Conservation (phyloP, 2,797 vertebrate species). For the Pyrocephalus nanus region DNA sequence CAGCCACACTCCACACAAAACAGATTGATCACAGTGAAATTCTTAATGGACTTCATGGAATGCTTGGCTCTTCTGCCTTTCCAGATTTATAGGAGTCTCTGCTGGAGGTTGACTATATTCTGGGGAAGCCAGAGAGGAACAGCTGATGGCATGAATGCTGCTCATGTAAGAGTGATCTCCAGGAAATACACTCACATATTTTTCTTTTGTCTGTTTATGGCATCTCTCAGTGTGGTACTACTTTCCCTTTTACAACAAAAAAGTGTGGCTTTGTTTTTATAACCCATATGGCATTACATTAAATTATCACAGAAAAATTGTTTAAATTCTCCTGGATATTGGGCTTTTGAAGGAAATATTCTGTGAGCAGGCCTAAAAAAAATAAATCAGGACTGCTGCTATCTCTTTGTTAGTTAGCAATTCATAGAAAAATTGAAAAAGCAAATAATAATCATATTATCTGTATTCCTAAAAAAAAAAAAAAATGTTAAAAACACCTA, state of each 20-base stretch:
- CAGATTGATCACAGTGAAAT: neutral
- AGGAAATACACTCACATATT: neutral
- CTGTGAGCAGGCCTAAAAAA: neutral
- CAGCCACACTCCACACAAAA: neutral
- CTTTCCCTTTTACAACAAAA: neutral
- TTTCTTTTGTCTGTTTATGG: neutral
- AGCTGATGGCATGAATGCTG: neutral
- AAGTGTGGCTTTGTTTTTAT: neutral
- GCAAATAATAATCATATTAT: neutral
- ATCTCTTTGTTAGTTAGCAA: neutral
- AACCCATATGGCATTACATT: neutral
- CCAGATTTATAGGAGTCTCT: slow-evolving; percentile 16
- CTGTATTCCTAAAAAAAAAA: neutral
- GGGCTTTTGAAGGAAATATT: neutral
- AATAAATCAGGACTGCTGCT: neutral
- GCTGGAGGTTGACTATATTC: neutral
- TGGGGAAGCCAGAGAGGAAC: neutral
- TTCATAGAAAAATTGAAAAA: neutral
- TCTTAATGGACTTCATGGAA: slow-evolving; percentile 11
- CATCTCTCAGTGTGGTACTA: neutral
- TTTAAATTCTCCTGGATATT: neutral
- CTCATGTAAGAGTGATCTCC: neutral
- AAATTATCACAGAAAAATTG: neutral
- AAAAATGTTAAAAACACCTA: neutral
- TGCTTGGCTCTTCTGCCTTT: neutral